Evolutionary conservation across 2,797 vertebrate genomes (phyloP).

Genomic region (Pogoniulus pusillus): DNA sequence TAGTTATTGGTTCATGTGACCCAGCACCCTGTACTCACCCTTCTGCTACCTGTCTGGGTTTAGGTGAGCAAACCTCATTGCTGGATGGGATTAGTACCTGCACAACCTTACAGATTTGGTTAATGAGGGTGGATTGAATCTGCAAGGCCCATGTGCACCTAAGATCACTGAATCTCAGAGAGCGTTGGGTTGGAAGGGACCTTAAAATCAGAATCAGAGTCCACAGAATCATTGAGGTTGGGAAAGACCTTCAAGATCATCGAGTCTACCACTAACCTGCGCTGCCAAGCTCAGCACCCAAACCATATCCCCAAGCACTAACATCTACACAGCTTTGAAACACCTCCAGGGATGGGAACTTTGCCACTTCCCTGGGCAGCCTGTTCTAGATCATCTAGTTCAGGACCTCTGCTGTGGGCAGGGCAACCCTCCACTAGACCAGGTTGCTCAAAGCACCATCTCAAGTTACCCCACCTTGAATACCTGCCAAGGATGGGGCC

Average conservation of each 20-base stretch:
- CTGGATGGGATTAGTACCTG: not conserved
- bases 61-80: not conserved
- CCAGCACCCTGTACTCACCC: rapidly evolving
- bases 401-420: not conserved
- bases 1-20: rapidly evolving
- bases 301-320: no score
- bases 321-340: no score
- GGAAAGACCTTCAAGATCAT: no score
- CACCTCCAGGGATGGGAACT: no score
- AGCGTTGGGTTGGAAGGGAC: not conserved
- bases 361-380: no score
- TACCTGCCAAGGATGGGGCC: not conserved
- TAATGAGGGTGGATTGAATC: not conserved
- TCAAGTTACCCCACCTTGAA: not conserved
- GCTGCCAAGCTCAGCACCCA: no score
- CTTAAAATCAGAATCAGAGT: no score
- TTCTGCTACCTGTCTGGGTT: not conserved
- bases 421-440: not conserved
- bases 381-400: not conserved
- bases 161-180: not conserved
- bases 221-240: no score
- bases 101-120: not conserved
- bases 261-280: no score
- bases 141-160: not conserved
- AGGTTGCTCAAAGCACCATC: not conserved